Evolutionary conservation across 2,888 invertebrate genomes (phyloP), one percentile per base, ranked within the genome.

Genomic region (Harpagoxenus sublaevis): DNA sequence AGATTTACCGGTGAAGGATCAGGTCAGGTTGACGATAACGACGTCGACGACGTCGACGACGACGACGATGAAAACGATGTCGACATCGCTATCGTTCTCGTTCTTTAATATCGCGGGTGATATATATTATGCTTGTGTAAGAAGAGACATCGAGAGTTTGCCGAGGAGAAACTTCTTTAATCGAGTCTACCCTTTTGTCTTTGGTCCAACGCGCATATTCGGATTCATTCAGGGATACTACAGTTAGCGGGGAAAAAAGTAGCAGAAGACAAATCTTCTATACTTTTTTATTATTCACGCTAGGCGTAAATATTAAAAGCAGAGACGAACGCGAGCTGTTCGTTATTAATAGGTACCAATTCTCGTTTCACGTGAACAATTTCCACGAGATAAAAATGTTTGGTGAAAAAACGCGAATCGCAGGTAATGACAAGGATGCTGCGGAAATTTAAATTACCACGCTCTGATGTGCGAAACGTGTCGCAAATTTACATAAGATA

Each of bases 1-100:
- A 88, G 90, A 90, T 90, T 90, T 90, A 90, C 86, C 60, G 84
- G 45, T 45, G 60, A 31, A 57, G 68, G 18, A 8, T 71, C 31
- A 62, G 60, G 62, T 71, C 31, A 62, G 60, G 62, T 73, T 81
- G 71, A 83, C 42, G 70, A 73, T 6, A 63, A 84, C 84, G 65
- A 71, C 51, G 12, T 35, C 63, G 55, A 62, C 57, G 35, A 71
- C 75, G 65, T 42, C 9, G 60, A 73, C 86, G 55, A 71, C 75
- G 65, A 48, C 9, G 57, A 75, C 88, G 53, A 15, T 42, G 39
- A 42, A 9, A 65, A 83, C 83, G 62, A 42, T 66, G 35, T 31
- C 74, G 78, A 35, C 70, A 18, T 66, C 63, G 60, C 45, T 71
- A 48, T 63, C 73, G 45, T 83, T 73, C 48, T 81, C 65, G 60